A percentile compares a stretch with the other conserved stretches of the same genome.
phyloP scores from a whole-genome alignment of 2,888 invertebrate genomes.

The Aproaerema taeniolella region DNA sequence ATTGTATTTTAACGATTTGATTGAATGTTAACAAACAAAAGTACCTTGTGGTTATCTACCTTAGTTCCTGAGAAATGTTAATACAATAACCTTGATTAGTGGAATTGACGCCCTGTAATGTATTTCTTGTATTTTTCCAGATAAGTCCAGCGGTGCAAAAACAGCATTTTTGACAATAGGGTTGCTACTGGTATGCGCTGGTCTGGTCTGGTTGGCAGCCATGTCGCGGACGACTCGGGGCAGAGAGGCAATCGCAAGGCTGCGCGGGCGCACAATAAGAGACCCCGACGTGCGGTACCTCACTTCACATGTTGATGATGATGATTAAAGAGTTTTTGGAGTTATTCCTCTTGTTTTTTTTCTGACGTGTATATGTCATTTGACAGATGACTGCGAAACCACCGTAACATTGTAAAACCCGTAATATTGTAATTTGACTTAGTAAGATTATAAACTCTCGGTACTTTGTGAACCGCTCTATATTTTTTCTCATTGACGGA shows the following conservation, averaged over 20 bases:
- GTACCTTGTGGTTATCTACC: neutral
- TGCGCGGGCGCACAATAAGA: slow-evolving; percentile 33
- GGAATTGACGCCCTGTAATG: no score
- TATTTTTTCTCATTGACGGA: no score
- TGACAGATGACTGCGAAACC: neutral
- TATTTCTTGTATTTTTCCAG: neutral
- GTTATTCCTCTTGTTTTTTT: slow-evolving; percentile 1
- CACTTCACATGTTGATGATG: slow-evolving; percentile 36
- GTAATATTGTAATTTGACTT: no score
- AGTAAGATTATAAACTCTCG: no score
- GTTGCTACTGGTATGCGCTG: slow-evolving; percentile 24
- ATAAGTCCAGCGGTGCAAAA: slow-evolving; percentile 25
- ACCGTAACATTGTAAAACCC: no score
- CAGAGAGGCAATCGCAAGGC: slow-evolving; percentile 29
- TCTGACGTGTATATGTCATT: neutral
- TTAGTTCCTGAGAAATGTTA: neutral
- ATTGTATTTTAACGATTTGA: neutral
- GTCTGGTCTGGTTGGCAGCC: slow-evolving; percentile 22
- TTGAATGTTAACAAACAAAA: neutral
- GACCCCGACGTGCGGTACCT: slow-evolving; percentile 58
- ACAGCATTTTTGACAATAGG: slow-evolving; percentile 31
- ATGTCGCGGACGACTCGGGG: slow-evolving; percentile 31
- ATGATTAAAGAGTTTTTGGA: slow-evolving; percentile 32
- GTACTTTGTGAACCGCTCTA: no score
- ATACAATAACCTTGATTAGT: neutral